Percentiles rank a stretch among this genome's conserved stretches.
These are phyloP conservation scores for Xylocampa areola DNA, from an alignment of 2,888 invertebrate species.

Conservation along the genomic window DNA sequence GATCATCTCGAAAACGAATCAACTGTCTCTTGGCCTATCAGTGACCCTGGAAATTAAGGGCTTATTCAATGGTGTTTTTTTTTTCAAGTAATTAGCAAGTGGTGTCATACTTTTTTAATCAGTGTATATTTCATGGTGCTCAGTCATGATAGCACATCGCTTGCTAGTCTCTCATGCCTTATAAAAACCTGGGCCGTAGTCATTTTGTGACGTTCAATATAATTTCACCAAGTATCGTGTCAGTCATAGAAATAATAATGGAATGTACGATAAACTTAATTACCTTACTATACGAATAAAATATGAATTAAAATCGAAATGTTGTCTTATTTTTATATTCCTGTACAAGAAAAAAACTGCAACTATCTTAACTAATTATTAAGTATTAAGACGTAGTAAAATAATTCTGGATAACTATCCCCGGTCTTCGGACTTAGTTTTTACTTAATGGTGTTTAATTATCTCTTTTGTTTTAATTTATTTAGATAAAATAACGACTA, in stretches of 20 bases:
- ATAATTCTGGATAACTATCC: too few relatives aligned
- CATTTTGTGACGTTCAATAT: constrained; percentile 62
- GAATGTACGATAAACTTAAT: constrained; percentile 76
- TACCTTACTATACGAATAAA: constrained; percentile 77
- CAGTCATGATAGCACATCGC: constrained; percentile 60
- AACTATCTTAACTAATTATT: too few relatives aligned
- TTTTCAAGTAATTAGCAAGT: too few relatives aligned
- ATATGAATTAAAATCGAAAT: constrained; percentile 68
- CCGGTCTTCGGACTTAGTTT: too few relatives aligned
- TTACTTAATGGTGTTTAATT: too few relatives aligned
- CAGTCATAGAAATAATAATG: constrained; percentile 77
- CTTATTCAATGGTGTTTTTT: too few relatives aligned
- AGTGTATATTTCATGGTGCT: constrained; percentile 45
- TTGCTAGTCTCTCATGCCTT: constrained; percentile 75
- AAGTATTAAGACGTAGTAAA: too few relatives aligned
- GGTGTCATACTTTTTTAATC: too few relatives aligned
- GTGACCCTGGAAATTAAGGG: neutral
- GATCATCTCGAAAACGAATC: too few relatives aligned
- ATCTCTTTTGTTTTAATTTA: too few relatives aligned
- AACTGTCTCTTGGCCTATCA: neutral
- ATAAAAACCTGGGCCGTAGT: constrained; percentile 65
- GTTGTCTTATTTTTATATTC: constrained; percentile 49
- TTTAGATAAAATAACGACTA: too few relatives aligned
- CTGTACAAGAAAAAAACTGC: too few relatives aligned
- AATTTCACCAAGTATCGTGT: constrained; percentile 68